Percentiles rank a stretch among this genome's conserved stretches.
Conservation (phyloP, 2,888 invertebrate genomes). For the Sinopyrophorus schimmeli region DNA sequence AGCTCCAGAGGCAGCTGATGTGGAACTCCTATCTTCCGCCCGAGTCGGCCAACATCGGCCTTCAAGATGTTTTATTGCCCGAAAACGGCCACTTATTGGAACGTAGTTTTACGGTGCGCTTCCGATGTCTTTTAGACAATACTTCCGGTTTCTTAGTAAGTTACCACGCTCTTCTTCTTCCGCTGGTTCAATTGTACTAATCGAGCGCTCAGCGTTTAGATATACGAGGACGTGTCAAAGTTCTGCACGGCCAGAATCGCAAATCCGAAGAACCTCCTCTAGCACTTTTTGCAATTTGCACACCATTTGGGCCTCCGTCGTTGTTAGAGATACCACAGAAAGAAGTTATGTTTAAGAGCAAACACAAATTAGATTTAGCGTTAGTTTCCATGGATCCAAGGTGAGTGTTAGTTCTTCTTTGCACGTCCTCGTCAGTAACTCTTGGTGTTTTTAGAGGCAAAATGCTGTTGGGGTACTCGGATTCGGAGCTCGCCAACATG, state of each 20-base stretch:
- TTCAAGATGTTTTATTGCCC: conserved; percentile 86
- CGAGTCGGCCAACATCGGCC: conserved; percentile 73
- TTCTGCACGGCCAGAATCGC: conserved; percentile 94
- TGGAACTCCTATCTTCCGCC: conserved; percentile 93
- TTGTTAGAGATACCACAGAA: conserved; percentile 96
- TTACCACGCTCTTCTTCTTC: conserved; percentile 19
- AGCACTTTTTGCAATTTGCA: conserved; percentile 96
- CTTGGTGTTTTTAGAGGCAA: conserved; percentile 93
- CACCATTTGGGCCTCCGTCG: conserved; percentile 98
- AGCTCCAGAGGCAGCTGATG: conserved; percentile 90
- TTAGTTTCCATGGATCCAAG: conserved; percentile 97
- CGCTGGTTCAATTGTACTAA: background rate
- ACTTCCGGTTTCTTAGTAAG: conserved; percentile 98
- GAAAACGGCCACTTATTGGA: conserved; percentile 90
- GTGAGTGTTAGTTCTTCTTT: conserved; percentile 52
- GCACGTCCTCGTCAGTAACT: background rate
- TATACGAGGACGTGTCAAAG: conserved; percentile 94
- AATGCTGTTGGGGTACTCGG: conserved; percentile 91
- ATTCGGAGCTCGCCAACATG: conserved; percentile 85
- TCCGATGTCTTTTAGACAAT: conserved; percentile 97
- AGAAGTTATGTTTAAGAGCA: conserved; percentile 99
- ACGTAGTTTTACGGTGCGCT: conserved; percentile 96
- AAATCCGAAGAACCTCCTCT: conserved; percentile 93
- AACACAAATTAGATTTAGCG: conserved; percentile 96
- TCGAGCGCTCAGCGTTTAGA: conserved; percentile 81